Evolutionary conservation across 2,113 vertebrate genomes (phyloP), one percentile per base, ranked within the genome.

Genomic region (Orcinus orca): DNA sequence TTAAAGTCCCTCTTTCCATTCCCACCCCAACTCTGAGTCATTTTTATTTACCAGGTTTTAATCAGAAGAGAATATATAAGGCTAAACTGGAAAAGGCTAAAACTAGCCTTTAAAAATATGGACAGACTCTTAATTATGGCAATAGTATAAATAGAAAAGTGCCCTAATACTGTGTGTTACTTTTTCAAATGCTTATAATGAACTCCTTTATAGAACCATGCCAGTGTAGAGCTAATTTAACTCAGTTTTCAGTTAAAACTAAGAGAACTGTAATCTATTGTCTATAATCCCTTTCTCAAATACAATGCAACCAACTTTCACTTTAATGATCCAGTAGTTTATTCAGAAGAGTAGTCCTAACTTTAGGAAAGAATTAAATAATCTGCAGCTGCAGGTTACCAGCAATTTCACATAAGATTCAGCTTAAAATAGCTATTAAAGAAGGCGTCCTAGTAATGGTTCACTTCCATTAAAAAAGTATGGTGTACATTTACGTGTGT

Each of bases 231-330:
- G 88, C 79, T 97, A 97, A 97, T 96, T 91, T 95, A 90, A 93
- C 94, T 92, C 50, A 21, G 65, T 92, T 97, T 97, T 96, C 82
- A 95, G 93, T 97, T 97, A 96, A 96, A 96, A 67, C 44, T 90
- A 96, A 96, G 55, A 93, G 58, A 97, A 92, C 63, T 84, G 1
- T 88, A 96, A 87, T 95, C 70, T 95, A 84, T 79, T 93, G 53
- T 38, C 92, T 92, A 68, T 23, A 90, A 74, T 86, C 70, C 8
- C 13, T 83, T 93, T 96, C 58, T 97, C 76, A 97, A 96, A 92
- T 92, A 97, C 74, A 93, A 33, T 83, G 36, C 20, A 93, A 71
- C 20, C 58, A 92, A 81, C 77, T 96, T 92, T 97, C 83, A 67
- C 50, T 97, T 95, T 80, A 97, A 93, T 96, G 95, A 92, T 90